Conservation (phyloP, 2,888 invertebrate genomes). For the Nycteola revayana region DNA sequence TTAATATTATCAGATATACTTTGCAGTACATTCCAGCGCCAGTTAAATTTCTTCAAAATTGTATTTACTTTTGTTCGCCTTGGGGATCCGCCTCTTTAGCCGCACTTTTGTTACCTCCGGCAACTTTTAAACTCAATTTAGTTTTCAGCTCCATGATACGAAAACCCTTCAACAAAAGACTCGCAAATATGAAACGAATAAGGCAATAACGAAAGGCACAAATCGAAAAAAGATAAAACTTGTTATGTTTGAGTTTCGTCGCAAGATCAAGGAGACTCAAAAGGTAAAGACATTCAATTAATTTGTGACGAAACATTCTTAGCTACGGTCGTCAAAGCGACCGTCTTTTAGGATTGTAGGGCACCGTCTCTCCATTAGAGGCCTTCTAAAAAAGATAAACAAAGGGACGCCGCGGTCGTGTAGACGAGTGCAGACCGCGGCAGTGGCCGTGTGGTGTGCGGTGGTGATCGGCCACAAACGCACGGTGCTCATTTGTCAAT, state of each 20-base stretch:
- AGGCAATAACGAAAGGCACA: conserved; percentile 16
- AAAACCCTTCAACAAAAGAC: conserved; percentile 16
- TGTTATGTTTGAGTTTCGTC: conserved; percentile 28
- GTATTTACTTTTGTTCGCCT: no score
- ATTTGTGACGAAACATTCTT: conserved; percentile 40
- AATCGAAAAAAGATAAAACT: conserved; percentile 20
- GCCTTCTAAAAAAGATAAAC: conserved; percentile 59
- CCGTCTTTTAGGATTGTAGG: conserved; percentile 30
- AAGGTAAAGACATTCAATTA: conserved; percentile 43
- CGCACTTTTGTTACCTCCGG: conserved; percentile 3
- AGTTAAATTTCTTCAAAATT: conserved; percentile 7
- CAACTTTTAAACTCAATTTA: conserved; percentile 19
- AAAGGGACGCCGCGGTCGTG: conserved; percentile 37
- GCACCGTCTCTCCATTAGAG: conserved; percentile 41
- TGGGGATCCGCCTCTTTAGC: not conserved
- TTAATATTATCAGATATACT: no score
- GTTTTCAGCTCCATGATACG: conserved; percentile 10
- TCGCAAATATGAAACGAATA: conserved; percentile 24
- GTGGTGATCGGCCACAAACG: conserved; percentile 35
- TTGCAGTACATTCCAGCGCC: no score
- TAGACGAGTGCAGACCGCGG: conserved; percentile 35
- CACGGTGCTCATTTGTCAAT: conserved; percentile 72
- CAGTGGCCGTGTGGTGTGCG: conserved; percentile 20
- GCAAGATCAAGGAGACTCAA: conserved; percentile 32
- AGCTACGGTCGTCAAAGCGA: conserved; percentile 29